phyloP scores from a whole-genome alignment of 2,113 vertebrate genomes.

The Aplodontia rufa region DNA sequence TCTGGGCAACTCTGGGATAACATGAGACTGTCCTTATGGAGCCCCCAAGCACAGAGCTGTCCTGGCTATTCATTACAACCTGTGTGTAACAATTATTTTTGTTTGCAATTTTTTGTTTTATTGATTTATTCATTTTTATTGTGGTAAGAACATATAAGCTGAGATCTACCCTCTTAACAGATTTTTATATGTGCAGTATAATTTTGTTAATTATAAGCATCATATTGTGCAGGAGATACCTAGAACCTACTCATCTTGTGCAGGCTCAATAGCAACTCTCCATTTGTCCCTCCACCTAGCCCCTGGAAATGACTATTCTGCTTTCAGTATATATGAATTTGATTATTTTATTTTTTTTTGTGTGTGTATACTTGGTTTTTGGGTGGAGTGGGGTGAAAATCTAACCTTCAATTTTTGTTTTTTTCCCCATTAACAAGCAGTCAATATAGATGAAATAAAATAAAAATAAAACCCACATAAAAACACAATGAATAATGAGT shows the following conservation, averaged over 20 bases:
- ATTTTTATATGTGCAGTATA: not conserved
- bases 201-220: not conserved
- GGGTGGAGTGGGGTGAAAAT: not conserved
- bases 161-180: not conserved
- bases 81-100: not conserved
- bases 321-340: not conserved
- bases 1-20: not conserved
- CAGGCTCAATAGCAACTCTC: not conserved
- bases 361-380: too few relatives aligned
- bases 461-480: not conserved
- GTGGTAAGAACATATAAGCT: not conserved
- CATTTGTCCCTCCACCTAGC: not conserved
- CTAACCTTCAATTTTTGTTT: not conserved
- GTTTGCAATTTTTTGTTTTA: not conserved
- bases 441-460: not conserved
- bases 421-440: not conserved
- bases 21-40: not conserved
- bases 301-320: not conserved
- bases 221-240: too few relatives aligned
- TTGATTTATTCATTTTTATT: conserved; percentile 7
- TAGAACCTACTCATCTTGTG: not conserved
- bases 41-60: not conserved
- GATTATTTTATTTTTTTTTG: too few relatives aligned
- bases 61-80: not conserved
- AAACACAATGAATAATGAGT: not conserved